Evolutionary conservation across 2,113 vertebrate species (phyloP).

Genomic region (Triplophysa siluroides): DNA sequence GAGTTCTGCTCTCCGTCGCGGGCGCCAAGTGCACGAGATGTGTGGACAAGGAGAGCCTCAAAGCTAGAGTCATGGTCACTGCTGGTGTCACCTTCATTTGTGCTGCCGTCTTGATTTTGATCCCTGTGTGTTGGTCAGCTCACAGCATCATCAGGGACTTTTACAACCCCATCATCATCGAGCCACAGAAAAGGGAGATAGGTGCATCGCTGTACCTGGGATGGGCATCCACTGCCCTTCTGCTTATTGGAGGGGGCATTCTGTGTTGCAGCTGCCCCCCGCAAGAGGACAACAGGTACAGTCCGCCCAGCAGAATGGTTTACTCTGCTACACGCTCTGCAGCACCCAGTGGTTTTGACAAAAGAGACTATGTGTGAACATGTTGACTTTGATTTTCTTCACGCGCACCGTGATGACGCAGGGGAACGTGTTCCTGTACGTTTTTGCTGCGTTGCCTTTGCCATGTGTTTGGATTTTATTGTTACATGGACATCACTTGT

Average conservation of each 20-base stretch:
- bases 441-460: neutral
- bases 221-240: slow-evolving; percentile 84
- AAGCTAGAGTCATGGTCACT: slow-evolving; percentile 86
- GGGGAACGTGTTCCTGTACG: neutral
- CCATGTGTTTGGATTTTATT: neutral
- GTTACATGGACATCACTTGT: neutral
- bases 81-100: slow-evolving; percentile 81
- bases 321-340: slow-evolving; percentile 80
- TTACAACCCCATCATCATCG: slow-evolving; percentile 75
- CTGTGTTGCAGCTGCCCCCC: slow-evolving; percentile 88
- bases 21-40: slow-evolving; percentile 94
- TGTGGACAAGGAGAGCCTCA: slow-evolving; percentile 82
- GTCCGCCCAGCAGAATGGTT: slow-evolving; percentile 72
- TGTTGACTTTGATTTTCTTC: neutral
- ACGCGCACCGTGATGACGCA: neutral
- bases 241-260: slow-evolving; percentile 83
- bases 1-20: slow-evolving; percentile 79
- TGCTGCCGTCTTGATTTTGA: slow-evolving; percentile 79
- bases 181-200: slow-evolving; percentile 84
- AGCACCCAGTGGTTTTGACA: slow-evolving; percentile 65
- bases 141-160: slow-evolving; percentile 86
- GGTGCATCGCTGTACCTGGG: slow-evolving; percentile 86
- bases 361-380: slow-evolving; percentile 87
- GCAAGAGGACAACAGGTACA: slow-evolving; percentile 75
- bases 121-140: slow-evolving; percentile 90